phyloP scores from a whole-genome alignment of 2,113 vertebrate species.

The Ctenodactylus gundi region DNA sequence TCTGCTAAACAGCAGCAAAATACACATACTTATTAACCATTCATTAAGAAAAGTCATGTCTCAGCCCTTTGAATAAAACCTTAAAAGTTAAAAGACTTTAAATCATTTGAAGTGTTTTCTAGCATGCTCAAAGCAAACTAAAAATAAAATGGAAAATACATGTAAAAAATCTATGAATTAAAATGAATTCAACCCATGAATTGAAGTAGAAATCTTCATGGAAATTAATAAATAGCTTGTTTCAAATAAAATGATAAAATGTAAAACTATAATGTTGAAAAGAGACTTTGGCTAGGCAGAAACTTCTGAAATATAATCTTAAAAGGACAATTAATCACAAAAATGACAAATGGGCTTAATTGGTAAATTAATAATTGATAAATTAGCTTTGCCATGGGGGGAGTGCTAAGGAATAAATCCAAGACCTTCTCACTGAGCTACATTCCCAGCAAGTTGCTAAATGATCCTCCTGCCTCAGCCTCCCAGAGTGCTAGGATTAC shows the following conservation, averaged over 20 bases:
- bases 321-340: neutral
- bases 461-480: neutral
- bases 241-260: neutral
- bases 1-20: neutral
- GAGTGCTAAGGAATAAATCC: neutral
- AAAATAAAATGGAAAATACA: slow-evolving; percentile 24
- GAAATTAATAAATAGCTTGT: neutral
- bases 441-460: neutral
- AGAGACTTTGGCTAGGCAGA: neutral
- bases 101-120: slow-evolving; percentile 36
- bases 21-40: neutral
- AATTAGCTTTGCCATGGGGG: too few relatives aligned
- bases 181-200: neutral
- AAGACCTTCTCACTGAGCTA: neutral
- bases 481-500: neutral
- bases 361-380: neutral
- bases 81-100: neutral
- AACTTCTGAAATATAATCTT: neutral
- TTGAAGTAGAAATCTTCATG: neutral
- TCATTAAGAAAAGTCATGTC: neutral
- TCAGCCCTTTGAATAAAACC: neutral
- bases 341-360: neutral
- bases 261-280: neutral
- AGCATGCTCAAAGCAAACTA: neutral
- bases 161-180: slow-evolving; percentile 14